A percentile compares a stretch with the other conserved stretches of the same genome.
Evolutionary conservation across 2,797 vertebrate genomes (phyloP).

Genomic region (Rhadinocentrus ornatus): DNA sequence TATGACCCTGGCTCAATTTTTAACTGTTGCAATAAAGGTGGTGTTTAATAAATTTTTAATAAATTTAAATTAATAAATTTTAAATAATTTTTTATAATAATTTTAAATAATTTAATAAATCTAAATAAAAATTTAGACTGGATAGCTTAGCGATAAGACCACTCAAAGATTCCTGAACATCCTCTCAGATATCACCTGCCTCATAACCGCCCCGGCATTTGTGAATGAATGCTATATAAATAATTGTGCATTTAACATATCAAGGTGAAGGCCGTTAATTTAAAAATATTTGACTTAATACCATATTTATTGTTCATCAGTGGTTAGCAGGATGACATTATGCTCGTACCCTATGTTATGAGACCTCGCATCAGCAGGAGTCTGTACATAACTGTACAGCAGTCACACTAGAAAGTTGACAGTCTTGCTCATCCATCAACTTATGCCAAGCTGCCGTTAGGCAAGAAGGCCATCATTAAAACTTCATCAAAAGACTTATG

Average conservation of each 20-base stretch:
- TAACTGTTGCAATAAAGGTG: neutral
- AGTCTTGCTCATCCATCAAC: neutral
- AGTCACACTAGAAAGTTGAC: neutral
- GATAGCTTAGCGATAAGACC: neutral
- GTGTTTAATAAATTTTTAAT: too few relatives aligned
- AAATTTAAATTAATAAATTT: slow-evolving; percentile 7
- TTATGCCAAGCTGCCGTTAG: neutral
- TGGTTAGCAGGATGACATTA: neutral
- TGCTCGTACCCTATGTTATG: neutral
- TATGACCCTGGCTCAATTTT: neutral
- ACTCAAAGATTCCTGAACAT: slow-evolving; percentile 9
- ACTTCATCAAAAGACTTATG: neutral
- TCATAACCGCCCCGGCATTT: slow-evolving; percentile 1
- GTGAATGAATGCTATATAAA: slow-evolving; percentile 2
- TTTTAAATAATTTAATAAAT: slow-evolving; percentile 17
- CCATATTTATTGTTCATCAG: neutral
- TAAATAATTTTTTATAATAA: too few relatives aligned
- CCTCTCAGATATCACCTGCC: slow-evolving; percentile 18
- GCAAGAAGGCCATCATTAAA: neutral
- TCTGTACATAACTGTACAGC: neutral
- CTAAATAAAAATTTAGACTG: slow-evolving; percentile 7
- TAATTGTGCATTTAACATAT: slow-evolving; percentile 1
- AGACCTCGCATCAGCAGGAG: neutral
- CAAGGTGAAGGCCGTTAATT: neutral
- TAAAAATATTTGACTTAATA: neutral